Evolutionary conservation across 2,888 invertebrate species (phyloP).

Genomic region (Ormyrus pomaceus): DNA sequence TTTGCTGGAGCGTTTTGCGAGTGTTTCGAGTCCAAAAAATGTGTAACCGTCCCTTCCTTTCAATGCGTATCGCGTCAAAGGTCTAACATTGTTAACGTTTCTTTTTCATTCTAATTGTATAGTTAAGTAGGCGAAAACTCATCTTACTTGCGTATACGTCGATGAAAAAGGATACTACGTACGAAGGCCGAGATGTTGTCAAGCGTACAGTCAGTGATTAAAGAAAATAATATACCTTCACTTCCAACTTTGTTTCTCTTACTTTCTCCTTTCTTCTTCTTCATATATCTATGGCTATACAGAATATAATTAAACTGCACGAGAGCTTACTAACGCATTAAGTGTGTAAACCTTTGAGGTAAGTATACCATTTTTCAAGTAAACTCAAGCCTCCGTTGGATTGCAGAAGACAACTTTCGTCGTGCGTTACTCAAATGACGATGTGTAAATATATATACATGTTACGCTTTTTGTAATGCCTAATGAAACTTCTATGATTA

Average conservation of each 20-base stretch:
- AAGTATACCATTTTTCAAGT: slow-evolving; percentile 37
- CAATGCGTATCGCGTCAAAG: slow-evolving; percentile 47
- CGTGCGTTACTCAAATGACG: background rate
- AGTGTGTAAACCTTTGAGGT: slow-evolving; percentile 25
- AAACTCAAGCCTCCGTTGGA: background rate
- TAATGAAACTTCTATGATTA: slow-evolving; percentile 1
- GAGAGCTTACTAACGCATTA: slow-evolving; percentile 21
- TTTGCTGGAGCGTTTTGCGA: slow-evolving; percentile 23
- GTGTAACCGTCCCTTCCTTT: slow-evolving; percentile 56
- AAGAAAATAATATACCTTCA: slow-evolving; percentile 35
- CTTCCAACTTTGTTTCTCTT: slow-evolving; percentile 13
- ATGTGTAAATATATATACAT: slow-evolving; percentile 1
- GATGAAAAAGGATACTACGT: slow-evolving; percentile 12
- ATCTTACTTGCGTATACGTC: slow-evolving; percentile 34
- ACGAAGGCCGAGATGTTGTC: slow-evolving; percentile 2
- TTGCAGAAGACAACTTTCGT: too few species aligned
- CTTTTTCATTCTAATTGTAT: slow-evolving; percentile 46
- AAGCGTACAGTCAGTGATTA: slow-evolving; percentile 25
- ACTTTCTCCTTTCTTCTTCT: background rate
- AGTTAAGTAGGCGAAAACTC: slow-evolving; percentile 44
- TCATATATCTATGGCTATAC: background rate
- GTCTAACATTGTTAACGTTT: slow-evolving; percentile 54
- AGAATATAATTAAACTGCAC: background rate
- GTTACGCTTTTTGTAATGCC: slow-evolving; percentile 28
- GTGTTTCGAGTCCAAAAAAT: slow-evolving; percentile 49